These are phyloP conservation scores for Tragelaphus strepsiceros DNA, from an alignment of 2,113 vertebrate genomes.

Conservation along the genomic window DNA sequence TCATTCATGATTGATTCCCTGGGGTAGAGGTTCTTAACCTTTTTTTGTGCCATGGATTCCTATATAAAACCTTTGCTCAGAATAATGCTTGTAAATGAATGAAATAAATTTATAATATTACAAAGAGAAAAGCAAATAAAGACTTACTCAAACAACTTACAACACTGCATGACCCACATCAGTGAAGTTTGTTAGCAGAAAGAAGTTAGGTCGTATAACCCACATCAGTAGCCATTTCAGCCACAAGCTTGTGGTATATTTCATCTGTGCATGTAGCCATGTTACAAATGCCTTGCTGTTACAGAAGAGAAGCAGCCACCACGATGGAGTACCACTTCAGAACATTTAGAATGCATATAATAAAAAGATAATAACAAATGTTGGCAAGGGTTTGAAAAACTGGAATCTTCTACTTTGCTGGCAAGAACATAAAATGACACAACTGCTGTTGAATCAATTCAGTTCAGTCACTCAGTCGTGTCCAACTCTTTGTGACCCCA, in stretches of 20 bases:
- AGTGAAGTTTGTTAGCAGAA: background rate
- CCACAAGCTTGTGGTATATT: background rate
- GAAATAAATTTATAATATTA: background rate
- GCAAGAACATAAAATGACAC: background rate
- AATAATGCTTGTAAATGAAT: background rate
- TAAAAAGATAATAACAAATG: background rate
- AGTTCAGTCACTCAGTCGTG: background rate
- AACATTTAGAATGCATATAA: background rate
- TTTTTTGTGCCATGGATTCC: background rate
- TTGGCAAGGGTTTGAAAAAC: background rate
- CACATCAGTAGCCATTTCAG: background rate
- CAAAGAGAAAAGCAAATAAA: background rate
- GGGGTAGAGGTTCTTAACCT: background rate
- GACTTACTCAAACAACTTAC: background rate
- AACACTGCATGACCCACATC: background rate
- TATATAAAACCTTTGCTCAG: background rate
- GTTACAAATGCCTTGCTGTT: background rate
- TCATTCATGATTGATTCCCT: background rate
- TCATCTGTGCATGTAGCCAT: background rate
- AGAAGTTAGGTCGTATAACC: background rate
- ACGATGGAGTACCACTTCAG: background rate
- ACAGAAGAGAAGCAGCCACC: background rate
- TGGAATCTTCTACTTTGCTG: background rate
- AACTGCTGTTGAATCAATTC: background rate
- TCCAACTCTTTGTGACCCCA: background rate